Evolutionary conservation across 2,888 invertebrate species (phyloP).

Genomic region (Zaprionus obscuricornis): DNA sequence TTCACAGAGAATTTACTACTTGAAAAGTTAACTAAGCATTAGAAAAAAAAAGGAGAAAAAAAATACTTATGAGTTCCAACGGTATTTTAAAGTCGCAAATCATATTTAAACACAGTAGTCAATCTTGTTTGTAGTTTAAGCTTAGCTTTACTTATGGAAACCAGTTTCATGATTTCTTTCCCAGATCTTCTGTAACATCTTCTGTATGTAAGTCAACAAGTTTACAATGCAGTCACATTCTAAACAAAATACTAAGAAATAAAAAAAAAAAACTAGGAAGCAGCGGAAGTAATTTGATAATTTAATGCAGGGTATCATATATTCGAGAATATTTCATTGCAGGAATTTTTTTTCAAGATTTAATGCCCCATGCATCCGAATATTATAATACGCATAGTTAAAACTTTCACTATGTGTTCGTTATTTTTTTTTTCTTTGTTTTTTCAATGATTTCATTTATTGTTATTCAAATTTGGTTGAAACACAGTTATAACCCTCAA

Average conservation of each 20-base stretch:
- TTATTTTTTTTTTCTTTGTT: conserved; percentile 34
- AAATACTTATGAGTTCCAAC: too few species aligned
- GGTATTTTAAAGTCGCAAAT: conserved; percentile 34
- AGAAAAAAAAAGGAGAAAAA: too few species aligned
- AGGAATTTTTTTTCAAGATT: conserved; percentile 42
- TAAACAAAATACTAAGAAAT: conserved; percentile 25
- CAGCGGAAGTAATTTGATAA: too few species aligned
- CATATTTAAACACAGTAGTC: neutral
- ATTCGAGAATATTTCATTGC: neutral
- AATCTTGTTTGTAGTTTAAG: too few species aligned
- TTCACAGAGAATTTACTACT: too few species aligned
- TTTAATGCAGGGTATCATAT: conserved; percentile 25
- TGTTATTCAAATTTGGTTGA: conserved; percentile 58
- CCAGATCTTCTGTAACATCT: conserved; percentile 13
- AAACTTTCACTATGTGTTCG: conserved; percentile 61
- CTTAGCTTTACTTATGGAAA: conserved; percentile 46
- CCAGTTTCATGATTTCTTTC: conserved; percentile 57
- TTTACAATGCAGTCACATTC: conserved; percentile 13
- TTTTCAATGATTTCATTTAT: conserved; percentile 45
- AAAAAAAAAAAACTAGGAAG: too few species aligned
- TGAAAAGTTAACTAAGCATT: too few species aligned
- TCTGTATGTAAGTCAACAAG: conserved; percentile 8
- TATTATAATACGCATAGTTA: conserved; percentile 49
- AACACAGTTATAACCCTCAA: conserved; percentile 52
- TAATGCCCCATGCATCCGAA: conserved; percentile 49